Conservation (phyloP, 2,797 vertebrate genomes). For the Gymnothorax reevesii region DNA sequence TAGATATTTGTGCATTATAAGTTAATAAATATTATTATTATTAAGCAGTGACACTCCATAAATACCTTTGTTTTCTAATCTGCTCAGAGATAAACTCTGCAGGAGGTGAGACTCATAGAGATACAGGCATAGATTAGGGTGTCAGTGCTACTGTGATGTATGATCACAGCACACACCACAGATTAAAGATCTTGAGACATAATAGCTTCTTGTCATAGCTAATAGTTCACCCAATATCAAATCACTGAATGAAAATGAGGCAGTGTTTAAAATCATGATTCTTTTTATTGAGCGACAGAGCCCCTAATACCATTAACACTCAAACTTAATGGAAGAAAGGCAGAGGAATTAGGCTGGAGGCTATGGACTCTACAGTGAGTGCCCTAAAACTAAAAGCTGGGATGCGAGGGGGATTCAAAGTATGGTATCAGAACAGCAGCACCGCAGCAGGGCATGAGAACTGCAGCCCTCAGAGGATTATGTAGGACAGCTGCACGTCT, state of each 20-base stretch:
- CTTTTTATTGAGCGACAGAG: slow-evolving; percentile 13
- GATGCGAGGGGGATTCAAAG: not conserved
- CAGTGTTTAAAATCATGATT: not conserved
- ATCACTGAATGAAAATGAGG: not conserved
- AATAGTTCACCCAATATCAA: not conserved
- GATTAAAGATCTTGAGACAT: not conserved
- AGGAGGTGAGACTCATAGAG: too few relatives aligned
- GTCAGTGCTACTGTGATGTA: too few relatives aligned
- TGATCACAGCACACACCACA: too few relatives aligned
- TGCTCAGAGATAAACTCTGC: too few relatives aligned
- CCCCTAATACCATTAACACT: not conserved
- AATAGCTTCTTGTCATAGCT: not conserved
- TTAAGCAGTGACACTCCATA: too few relatives aligned
- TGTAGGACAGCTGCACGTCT: slow-evolving; percentile 78
- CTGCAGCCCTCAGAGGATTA: slow-evolving; percentile 70
- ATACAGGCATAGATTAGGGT: too few relatives aligned
- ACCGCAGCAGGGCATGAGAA: not conserved
- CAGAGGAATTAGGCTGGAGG: not conserved
- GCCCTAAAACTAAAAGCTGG: not conserved
- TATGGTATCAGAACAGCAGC: not conserved
- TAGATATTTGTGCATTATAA: too few relatives aligned
- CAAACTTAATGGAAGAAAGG: not conserved
- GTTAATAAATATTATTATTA: too few relatives aligned
- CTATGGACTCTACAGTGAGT: too few relatives aligned
- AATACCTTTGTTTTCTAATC: too few relatives aligned